A percentile compares a stretch with the other conserved stretches of the same genome.
These are phyloP conservation scores for Crocidura indochinensis DNA, from an alignment of 2,797 vertebrate species.

Conservation along the genomic window DNA sequence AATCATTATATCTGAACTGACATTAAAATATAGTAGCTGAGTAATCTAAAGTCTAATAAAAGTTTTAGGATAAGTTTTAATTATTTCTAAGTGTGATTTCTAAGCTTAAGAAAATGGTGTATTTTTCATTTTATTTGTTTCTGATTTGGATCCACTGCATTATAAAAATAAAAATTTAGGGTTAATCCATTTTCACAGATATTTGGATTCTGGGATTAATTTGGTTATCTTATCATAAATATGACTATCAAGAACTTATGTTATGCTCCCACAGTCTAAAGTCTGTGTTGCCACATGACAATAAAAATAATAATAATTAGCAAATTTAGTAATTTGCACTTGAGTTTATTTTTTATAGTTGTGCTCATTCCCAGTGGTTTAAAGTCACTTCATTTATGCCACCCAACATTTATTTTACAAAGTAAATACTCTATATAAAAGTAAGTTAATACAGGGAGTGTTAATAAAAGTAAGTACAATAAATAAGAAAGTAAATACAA, in stretches of 20 bases:
- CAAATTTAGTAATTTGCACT: slow-evolving; percentile 22
- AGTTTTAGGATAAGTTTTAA: slow-evolving; percentile 71
- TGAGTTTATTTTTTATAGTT: slow-evolving; percentile 46
- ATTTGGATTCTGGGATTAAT: slow-evolving; percentile 79
- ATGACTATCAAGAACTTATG: slow-evolving; percentile 35
- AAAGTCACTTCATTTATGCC: slow-evolving; percentile 36
- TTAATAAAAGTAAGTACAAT: too few relatives aligned
- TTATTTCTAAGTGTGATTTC: slow-evolving; percentile 73
- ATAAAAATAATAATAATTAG: slow-evolving; percentile 37
- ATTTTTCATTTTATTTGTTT: slow-evolving; percentile 84
- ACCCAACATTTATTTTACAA: slow-evolving; percentile 42
- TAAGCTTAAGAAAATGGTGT: slow-evolving; percentile 80
- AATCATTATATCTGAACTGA: slow-evolving; percentile 84
- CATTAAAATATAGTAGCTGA: slow-evolving; percentile 76
- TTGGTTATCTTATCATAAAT: slow-evolving; percentile 69
- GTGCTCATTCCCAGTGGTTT: not conserved
- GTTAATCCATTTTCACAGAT: slow-evolving; percentile 56
- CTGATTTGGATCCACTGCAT: slow-evolving; percentile 72
- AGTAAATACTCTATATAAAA: slow-evolving; percentile 54
- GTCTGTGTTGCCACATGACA: slow-evolving; percentile 15
- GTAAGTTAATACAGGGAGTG: too few relatives aligned
- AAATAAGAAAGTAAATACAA: too few relatives aligned
- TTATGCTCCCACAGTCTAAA: slow-evolving; percentile 30
- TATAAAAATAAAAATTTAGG: slow-evolving; percentile 72
- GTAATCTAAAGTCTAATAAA: slow-evolving; percentile 83